Evolutionary conservation across 2,797 vertebrate species (phyloP), one percentile per base, ranked within the genome.

Genomic region (Girardinus metallicus): DNA sequence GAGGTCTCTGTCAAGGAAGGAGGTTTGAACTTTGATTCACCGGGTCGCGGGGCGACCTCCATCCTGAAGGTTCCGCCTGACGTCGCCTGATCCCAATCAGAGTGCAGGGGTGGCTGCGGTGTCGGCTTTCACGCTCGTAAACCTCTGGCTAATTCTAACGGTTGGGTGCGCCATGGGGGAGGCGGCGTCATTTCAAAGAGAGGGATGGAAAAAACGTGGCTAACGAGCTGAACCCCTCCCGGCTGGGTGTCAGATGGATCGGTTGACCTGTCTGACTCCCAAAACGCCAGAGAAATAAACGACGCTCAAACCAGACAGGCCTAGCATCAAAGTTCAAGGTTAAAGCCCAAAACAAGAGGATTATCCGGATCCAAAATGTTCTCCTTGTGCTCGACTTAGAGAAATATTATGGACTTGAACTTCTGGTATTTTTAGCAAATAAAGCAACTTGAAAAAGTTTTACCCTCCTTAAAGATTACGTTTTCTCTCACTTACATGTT

Each of bases 181-280:
- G 13, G 41, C n/a, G 60, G 77, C 31, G 78, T 75, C 74, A 21
- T 85, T 87, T 86, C 85, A 91, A 86, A 87, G 85, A 75, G 26
- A 78, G 43, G 73, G 12, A 39, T 60, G 77, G 80, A 44, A 71
- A 62, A 44, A 68, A 43, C 71, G 74, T 64, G 41, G 77, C 85
- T 86, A 68, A 80, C 82, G 5, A 51, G 51, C 62, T 71, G 26
- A 85, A 26, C 21, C 70, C 74, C n/a, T n/a, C 29, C 57, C 1
- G 13, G 3, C 57, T 77, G 55, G 74, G 80, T 86, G 85, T 86
- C 83, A 88, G 87, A 91, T 85, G 85, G 86, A 87, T 77, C 81
- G 83, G 81, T 82, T 90, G 87, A 89, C 90, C 87, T 16, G 26
- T 74, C 80, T 85, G 89, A 91, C 89, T 85, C 64, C 75, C 0